These are phyloP conservation scores for Emesis furor DNA, from an alignment of 2,888 invertebrate species.

Conservation along the genomic window DNA sequence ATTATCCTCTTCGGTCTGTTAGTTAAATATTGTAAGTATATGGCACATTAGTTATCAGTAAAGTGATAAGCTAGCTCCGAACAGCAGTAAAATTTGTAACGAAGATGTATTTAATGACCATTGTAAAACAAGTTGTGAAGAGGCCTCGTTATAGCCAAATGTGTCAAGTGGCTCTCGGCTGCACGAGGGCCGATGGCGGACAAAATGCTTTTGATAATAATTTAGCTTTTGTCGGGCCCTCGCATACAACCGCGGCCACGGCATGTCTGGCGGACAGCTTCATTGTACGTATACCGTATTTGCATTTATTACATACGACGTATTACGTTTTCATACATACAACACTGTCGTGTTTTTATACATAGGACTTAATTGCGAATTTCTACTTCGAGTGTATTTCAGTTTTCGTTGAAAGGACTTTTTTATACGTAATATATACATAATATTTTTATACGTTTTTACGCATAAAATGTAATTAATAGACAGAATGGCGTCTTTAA, in stretches of 20 bases:
- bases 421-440: no score
- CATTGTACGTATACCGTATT: neutral
- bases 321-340: neutral
- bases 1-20: no score
- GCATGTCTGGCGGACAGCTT: neutral
- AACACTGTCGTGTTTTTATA: no score
- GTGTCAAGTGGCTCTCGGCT: constrained; percentile 60
- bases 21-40: no score
- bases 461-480: no score
- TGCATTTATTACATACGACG: no score
- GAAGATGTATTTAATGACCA: constrained; percentile 22
- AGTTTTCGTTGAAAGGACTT: no score
- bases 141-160: constrained; percentile 56
- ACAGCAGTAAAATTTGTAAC: neutral
- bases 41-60: neutral
- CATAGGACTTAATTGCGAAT: no score
- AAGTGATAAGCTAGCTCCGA: neutral
- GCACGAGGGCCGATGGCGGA: constrained; percentile 32
- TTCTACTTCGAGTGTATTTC: no score
- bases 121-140: constrained; percentile 35
- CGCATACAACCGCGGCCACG: no score
- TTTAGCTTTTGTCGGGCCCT: constrained; percentile 15
- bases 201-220: constrained; percentile 37
- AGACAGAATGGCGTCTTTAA: no score
- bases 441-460: no score